Base-by-base conservation (phyloP, 2,888 invertebrate genomes). In the Brachylomia viminalis region DNA sequence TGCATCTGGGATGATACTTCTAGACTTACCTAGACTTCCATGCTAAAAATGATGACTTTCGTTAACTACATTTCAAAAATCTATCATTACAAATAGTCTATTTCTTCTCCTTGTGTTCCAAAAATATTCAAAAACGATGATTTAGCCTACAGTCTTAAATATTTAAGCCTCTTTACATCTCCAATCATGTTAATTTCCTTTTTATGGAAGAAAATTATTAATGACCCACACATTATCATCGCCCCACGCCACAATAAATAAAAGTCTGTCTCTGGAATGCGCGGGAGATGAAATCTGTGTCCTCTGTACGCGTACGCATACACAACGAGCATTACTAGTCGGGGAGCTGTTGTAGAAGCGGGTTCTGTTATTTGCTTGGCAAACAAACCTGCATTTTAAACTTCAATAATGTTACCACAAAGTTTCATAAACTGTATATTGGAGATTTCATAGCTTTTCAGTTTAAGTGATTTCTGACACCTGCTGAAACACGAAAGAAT, bases 251-350 rank as follows among this genome's bases (percentile, higher is more conserved):
- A 20, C 52, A 61, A 64, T 83, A 83, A 83, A 84, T 69, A 80
- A 62, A 72, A 77, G 20, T 20, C 11, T 23, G 72, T 74, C 59
- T 42, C 45, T 61, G 77, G 76, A 58, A 82, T 76, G 84, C 67
- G 84, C 75, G 13, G 33, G 77, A n/a, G n/a, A n/a, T n/a, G n/a
- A n/a, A n/a, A n/a, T n/a, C n/a, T n/a, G n/a, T n/a, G 75, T 87
- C 79, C 79, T 86, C 80, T 77, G 47, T 80, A 72, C 59, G 75
- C 75, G 64, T 65, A 64, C 75, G 69, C 77, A 79, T 79, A 75
- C 56, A 82, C 75, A 75, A 83, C 77, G 45, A 69, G 45, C 70
- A 61, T 68, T 75, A n/a, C 0, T 86, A 86, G 88, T 69, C 45
- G 11, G 42, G 11, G 82, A 86, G 75, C 38, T 61, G 17, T 23